A percentile compares a stretch with the other conserved stretches of the same genome.
Evolutionary conservation across 1,140 invertebrate species (phyloP).

Genomic region (Lamellibrachia luymesi): DNA sequence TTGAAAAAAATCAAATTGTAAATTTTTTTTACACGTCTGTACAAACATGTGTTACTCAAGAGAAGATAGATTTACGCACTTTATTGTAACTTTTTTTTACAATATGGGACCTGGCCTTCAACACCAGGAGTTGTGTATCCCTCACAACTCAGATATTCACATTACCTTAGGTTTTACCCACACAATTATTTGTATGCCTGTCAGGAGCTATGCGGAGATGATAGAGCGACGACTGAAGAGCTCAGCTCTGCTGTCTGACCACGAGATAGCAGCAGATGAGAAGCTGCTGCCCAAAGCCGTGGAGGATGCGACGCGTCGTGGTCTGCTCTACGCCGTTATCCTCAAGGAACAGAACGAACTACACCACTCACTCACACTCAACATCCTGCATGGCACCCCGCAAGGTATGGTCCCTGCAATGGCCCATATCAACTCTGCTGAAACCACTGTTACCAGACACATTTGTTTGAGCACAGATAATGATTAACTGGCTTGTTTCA

Average conservation of each 20-base stretch:
- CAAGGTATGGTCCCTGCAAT: conserved; percentile 67
- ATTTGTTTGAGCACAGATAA: too few species aligned
- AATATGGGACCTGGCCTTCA: not conserved
- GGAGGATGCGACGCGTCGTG: conserved; percentile 81
- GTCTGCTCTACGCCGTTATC: conserved; percentile 84
- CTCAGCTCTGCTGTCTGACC: conserved; percentile 76
- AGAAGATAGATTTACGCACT: too few species aligned
- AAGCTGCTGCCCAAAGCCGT: conserved; percentile 77
- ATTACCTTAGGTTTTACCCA: conserved; percentile 18
- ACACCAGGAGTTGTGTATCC: not conserved
- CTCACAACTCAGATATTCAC: not conserved
- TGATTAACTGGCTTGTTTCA: not conserved
- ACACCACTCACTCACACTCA: conserved; percentile 82
- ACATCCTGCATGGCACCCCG: conserved; percentile 84
- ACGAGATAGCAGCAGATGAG: conserved; percentile 71
- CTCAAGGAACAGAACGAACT: conserved; percentile 81
- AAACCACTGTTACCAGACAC: not conserved
- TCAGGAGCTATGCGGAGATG: conserved; percentile 83
- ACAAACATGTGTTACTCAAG: too few species aligned
- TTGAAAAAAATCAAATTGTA: too few species aligned
- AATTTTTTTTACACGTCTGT: too few species aligned
- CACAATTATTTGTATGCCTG: conserved; percentile 37
- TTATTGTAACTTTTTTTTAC: not conserved
- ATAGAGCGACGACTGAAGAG: conserved; percentile 81
- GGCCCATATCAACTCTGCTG: not conserved